A percentile compares a stretch with the other conserved stretches of the same genome.
Evolutionary conservation across 2,113 vertebrate genomes (phyloP).

Genomic region (Ctenomys sociabilis): DNA sequence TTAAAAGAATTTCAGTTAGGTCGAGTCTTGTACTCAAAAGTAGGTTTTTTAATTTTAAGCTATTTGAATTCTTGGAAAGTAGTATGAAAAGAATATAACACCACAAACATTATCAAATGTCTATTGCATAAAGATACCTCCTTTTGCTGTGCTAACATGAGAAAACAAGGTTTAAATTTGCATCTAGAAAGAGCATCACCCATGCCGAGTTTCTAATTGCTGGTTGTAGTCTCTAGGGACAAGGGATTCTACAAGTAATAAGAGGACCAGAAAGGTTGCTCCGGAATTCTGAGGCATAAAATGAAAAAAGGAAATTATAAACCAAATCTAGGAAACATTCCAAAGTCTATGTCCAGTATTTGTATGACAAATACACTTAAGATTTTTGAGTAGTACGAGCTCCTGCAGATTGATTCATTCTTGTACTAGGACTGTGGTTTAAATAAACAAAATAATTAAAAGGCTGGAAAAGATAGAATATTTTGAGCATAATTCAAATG

Average conservation of each 20-base stretch:
- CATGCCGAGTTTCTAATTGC: conserved; percentile 74
- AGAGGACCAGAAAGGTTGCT: conserved; percentile 56
- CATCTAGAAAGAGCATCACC: conserved; percentile 63
- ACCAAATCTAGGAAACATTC: conserved; percentile 71
- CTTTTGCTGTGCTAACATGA: conserved; percentile 66
- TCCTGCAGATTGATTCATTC: conserved; percentile 58
- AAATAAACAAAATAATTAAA: conserved; percentile 70
- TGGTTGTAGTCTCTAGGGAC: conserved; percentile 57
- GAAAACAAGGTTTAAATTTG: conserved; percentile 63
- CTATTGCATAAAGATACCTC: conserved; percentile 63
- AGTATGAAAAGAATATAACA: conserved; percentile 72
- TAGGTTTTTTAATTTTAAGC: conserved; percentile 52
- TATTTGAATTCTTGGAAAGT: conserved; percentile 72
- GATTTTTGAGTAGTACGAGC: conserved; percentile 51
- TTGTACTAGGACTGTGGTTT: conserved; percentile 64
- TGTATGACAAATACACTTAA: conserved; percentile 62
- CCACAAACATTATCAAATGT: conserved; percentile 70
- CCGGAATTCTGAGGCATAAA: conserved; percentile 75
- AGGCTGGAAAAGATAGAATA: conserved; percentile 65
- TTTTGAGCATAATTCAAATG: conserved; percentile 80
- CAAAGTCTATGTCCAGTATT: conserved; percentile 62
- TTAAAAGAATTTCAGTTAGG: conserved; percentile 68
- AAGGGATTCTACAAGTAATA: conserved; percentile 30
- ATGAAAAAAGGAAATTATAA: neutral
- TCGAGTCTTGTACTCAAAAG: conserved; percentile 57